phyloP scores from a whole-genome alignment of 2,797 vertebrate species.

The Prionace glauca region DNA sequence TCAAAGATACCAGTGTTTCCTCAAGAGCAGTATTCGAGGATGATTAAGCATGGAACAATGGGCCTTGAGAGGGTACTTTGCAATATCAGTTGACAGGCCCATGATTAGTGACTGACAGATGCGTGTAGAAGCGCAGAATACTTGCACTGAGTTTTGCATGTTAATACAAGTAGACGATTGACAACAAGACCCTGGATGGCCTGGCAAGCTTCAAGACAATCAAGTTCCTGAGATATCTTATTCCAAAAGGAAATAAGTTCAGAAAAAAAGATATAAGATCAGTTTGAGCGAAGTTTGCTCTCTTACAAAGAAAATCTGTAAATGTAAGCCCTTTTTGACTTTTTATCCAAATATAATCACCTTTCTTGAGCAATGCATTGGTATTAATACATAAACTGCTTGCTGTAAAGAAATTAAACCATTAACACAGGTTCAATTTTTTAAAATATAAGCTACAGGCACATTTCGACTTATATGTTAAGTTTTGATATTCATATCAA shows the following conservation, averaged over 20 bases:
- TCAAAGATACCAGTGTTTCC: not conserved
- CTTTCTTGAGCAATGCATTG: not conserved
- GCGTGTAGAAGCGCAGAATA: not conserved
- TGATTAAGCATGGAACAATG: not conserved
- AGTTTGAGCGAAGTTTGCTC: not conserved
- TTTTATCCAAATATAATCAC: not conserved
- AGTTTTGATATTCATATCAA: not conserved
- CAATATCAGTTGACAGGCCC: not conserved
- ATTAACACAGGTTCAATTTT: not conserved
- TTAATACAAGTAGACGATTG: not conserved
- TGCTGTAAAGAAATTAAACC: not conserved
- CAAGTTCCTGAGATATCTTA: not conserved
- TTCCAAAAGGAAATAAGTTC: not conserved
- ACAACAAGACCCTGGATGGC: not conserved
- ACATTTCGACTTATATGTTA: not conserved
- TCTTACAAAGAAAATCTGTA: not conserved
- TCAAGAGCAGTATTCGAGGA: not conserved
- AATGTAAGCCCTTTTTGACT: not conserved
- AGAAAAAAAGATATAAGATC: not conserved
- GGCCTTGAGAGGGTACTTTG: not conserved
- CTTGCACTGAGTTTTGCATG: not conserved
- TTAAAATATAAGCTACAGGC: not conserved
- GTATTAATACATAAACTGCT: not conserved
- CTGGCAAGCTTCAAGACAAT: not conserved
- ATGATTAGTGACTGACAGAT: slow-evolving; percentile 1